Evolutionary conservation across 2,113 vertebrate species (phyloP).

Genomic region (Cichladusa arquata): DNA sequence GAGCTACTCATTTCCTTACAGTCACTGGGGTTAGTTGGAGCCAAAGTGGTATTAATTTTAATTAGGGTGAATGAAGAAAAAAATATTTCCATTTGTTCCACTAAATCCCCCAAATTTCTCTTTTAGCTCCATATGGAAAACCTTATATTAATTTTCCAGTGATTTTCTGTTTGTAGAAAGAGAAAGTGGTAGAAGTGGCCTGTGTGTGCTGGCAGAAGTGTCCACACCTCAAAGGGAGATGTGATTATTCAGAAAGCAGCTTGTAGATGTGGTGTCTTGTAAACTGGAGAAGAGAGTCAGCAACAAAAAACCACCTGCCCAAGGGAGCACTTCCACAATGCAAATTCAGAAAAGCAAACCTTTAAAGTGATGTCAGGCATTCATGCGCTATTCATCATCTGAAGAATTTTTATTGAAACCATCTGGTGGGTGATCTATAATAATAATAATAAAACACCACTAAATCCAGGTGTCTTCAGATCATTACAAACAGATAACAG

Average conservation of each 20-base stretch:
- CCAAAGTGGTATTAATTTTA: conserved; percentile 50
- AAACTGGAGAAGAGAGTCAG: background rate
- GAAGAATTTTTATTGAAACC: background rate
- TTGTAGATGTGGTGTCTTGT: background rate
- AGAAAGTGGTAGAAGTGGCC: background rate
- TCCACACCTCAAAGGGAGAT: background rate
- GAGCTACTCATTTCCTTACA: background rate
- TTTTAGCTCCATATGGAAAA: background rate
- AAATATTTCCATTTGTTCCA: background rate
- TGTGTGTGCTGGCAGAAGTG: background rate
- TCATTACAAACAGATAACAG: background rate
- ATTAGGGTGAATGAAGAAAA: conserved; percentile 18
- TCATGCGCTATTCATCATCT: background rate
- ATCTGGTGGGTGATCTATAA: background rate
- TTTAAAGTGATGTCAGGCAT: background rate
- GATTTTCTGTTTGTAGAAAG: background rate
- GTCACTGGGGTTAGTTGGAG: background rate
- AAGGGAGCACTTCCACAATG: background rate
- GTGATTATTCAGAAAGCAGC: background rate
- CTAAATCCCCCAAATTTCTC: background rate
- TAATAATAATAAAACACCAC: background rate
- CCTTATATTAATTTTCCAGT: background rate
- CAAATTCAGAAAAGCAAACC: background rate
- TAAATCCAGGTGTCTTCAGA: background rate
- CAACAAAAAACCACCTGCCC: background rate